phyloP scores from a whole-genome alignment of 2,113 vertebrate species.

The Chamaetylas fuelleborni region DNA sequence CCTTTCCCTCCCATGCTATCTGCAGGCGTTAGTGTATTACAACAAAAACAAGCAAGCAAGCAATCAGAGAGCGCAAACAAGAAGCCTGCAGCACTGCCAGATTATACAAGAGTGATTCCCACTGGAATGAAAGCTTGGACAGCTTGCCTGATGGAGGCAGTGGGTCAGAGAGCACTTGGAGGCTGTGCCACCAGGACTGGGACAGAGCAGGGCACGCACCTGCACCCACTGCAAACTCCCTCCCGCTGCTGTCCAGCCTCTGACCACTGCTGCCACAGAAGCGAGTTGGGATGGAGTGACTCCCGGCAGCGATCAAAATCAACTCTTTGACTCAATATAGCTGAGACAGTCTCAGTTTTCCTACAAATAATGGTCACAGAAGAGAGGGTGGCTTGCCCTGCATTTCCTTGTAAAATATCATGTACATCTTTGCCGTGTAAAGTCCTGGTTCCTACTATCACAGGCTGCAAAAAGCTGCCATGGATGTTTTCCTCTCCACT shows the following conservation, averaged over 20 bases:
- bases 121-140: not conserved
- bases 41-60: not conserved
- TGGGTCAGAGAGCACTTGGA: accelerated
- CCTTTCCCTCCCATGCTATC: not conserved
- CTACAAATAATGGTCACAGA: not conserved
- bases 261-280: not conserved
- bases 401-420: not conserved
- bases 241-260: accelerated
- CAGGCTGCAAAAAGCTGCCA: not conserved
- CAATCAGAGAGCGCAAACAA: not conserved
- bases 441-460: not conserved
- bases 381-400: not conserved
- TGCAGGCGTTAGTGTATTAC: not conserved
- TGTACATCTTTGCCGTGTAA: accelerated
- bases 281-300: not conserved
- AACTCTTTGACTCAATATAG: not conserved
- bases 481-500: not conserved
- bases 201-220: not conserved
- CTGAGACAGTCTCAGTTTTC: not conserved
- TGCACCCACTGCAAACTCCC: accelerated
- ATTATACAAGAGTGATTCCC: not conserved
- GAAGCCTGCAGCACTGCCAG: not conserved
- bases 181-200: not conserved
- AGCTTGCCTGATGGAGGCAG: not conserved
- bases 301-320: not conserved